Base-by-base conservation (phyloP, 2,888 invertebrate species). In the Campoplex capitator region DNA sequence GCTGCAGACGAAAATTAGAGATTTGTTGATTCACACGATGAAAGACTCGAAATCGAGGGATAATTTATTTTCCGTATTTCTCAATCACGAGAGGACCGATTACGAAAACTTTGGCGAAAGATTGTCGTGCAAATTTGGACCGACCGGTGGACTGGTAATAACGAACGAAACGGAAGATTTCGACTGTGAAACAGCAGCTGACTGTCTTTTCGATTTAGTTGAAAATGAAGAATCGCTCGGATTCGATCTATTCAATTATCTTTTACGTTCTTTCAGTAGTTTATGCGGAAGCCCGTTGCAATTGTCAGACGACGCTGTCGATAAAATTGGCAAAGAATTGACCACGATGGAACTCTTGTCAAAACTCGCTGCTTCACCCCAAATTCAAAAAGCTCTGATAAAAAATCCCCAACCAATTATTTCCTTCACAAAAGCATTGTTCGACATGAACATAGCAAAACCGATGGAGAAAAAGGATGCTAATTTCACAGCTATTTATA, bases 241-340 rank as follows among this genome's bases (percentile, higher is more conserved):
- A n/a, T 91, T 91, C 16, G 88, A 87, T 56, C 91, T 95, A 76
- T 95, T 95, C 84, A 91, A 91, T 38, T 95, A 94, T 89, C 91
- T 95, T 23, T 90, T 95, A 48, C 70, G 82, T n/a, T 83, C 79
- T 77, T 87, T 95, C 32, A 86, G 90, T 0, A 84, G 71, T 45
- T 83, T 88, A 73, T 23, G 8, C 71, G 38, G 32, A 74, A 84
- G 32, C 8, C 0, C 48, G 32, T 28, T n/a, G 51, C 71, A 32
- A 71, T n/a, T 28, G 11, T 16, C 18, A n/a, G 45, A 74, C 0
- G 93, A 94, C 73, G 71, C 86, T 16, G 80, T 93, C 3, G 89
- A 91, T 74, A 88, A 87, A 8, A 86, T 94, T 16, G 89, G 92
- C 84, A 92, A 92, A 76, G 92, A 93, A 87, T 83, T 95, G 56